Base-by-base conservation (phyloP, 2,888 invertebrate species). In the Xanthorhoe designata region DNA sequence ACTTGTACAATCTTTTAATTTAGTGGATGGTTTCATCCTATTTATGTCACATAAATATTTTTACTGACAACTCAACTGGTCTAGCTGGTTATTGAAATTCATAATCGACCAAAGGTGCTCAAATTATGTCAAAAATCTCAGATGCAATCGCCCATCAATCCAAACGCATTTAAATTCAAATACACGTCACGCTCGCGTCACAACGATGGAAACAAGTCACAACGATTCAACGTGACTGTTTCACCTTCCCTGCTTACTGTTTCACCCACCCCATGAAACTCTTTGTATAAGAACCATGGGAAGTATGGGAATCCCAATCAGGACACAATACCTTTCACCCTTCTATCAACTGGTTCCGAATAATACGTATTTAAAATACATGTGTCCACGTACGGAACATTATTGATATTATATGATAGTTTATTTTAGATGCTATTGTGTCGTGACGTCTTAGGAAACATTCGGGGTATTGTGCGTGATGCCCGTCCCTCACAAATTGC, bases 351-450 rank as follows among this genome's bases (percentile, higher is more conserved):
- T 89, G 90, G 93, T 93, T 92, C 81, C 82, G 71, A 84, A 93
- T 91, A 93, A 92, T 92, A 89, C 85, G 86, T 89, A 88, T 92
- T 92, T 92, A 91, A 92, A 92, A 92, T 91, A 93, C 92, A 92
- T 92, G 90, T 92, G 92, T 92, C 88, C 86, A 88, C 85, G 78
- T 82, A 79, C 81, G 78, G 85, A 87, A 90, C 90, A 92, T 90
- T 92, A 92, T 92, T 92, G 92, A 92, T 92, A 92, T 92, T 92
- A 89, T 91, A 92, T 91, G 92, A 92, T 91, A 92, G 92, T 92
- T 92, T 92, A 92, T 90, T 92, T 92, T 90, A 83, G 84, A 76
- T 68, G 77, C 77, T 78, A 84, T 85, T 87, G 87, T 86, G 75
- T 82, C 81, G 79, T 79, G 81, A 81, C 76, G 75, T 73, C 72